Percentiles rank a stretch among this genome's conserved stretches.
Evolutionary conservation across 2,113 vertebrate species (phyloP).

Genomic region (Dasyornis broadbenti): DNA sequence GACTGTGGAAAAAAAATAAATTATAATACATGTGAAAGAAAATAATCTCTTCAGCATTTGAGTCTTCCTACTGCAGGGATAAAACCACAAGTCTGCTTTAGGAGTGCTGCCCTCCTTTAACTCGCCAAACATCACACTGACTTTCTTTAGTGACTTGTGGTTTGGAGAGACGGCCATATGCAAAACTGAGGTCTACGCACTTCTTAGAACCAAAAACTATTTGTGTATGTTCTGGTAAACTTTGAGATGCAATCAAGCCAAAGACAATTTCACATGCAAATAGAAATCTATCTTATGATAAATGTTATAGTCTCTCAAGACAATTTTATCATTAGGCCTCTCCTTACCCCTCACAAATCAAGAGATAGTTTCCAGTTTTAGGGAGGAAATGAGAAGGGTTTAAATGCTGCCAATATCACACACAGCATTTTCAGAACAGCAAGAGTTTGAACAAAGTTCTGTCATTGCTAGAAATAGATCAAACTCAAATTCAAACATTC

Average conservation of each 20-base stretch:
- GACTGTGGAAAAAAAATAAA: slow-evolving; percentile 42
- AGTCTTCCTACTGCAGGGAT: slow-evolving; percentile 10
- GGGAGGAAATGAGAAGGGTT: not conserved
- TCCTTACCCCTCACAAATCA: slow-evolving; percentile 3
- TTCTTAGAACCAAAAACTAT: slow-evolving; percentile 60
- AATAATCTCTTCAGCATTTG: slow-evolving; percentile 31
- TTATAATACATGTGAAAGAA: slow-evolving; percentile 44
- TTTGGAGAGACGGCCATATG: slow-evolving; percentile 17
- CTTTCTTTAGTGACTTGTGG: slow-evolving; percentile 49
- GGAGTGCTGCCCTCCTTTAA: slow-evolving; percentile 25
- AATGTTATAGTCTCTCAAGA: slow-evolving; percentile 4
- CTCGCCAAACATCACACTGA: slow-evolving; percentile 16
- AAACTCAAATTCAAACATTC: not conserved
- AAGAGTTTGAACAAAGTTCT: not conserved
- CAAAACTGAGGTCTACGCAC: slow-evolving; percentile 16
- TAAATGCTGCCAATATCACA: slow-evolving; percentile 14
- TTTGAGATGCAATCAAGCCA: slow-evolving; percentile 33
- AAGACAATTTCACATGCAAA: slow-evolving; percentile 18
- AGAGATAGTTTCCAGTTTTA: slow-evolving; percentile 22
- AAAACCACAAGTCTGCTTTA: slow-evolving; percentile 43
- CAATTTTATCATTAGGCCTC: not conserved
- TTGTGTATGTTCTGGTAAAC: slow-evolving; percentile 51
- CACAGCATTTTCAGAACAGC: not conserved
- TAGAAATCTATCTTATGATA: not conserved
- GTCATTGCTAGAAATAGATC: slow-evolving; percentile 8